Conservation (phyloP, 2,888 invertebrate species). For the Copidosoma aretas region DNA sequence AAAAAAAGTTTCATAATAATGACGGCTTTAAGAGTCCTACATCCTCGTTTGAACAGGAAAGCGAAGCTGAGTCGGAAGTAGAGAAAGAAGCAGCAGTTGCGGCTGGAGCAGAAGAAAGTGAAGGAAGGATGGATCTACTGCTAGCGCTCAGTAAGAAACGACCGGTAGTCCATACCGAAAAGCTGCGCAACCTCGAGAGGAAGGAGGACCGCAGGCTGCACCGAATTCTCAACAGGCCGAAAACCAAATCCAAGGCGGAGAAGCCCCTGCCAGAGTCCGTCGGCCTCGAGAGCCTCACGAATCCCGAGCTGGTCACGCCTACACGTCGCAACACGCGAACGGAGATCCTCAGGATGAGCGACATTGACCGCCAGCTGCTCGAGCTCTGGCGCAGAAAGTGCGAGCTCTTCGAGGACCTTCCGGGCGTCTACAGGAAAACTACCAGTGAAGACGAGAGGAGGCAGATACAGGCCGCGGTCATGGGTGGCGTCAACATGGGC, state of each 20-base stretch:
- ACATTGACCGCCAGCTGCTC: background rate
- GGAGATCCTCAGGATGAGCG: slow-evolving; percentile 19
- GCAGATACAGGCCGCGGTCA: background rate
- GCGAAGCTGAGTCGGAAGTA: too few relatives aligned
- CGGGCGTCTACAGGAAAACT: too few relatives aligned
- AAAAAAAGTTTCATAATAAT: too few relatives aligned
- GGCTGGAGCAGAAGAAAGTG: background rate
- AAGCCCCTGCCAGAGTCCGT: background rate
- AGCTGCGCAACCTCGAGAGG: slow-evolving; percentile 34
- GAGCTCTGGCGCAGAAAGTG: background rate
- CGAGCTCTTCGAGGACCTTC: background rate
- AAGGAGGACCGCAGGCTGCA: slow-evolving; percentile 35
- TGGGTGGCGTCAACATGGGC: background rate
- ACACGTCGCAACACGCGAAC: background rate
- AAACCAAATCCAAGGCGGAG: slow-evolving; percentile 42
- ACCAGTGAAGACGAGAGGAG: background rate
- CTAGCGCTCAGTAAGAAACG: slow-evolving; percentile 20
- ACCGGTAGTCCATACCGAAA: slow-evolving; percentile 42
- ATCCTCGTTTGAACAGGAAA: too few relatives aligned
- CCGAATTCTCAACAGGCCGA: slow-evolving; percentile 45
- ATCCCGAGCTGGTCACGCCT: slow-evolving; percentile 42
- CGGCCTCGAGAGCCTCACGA: slow-evolving; percentile 38
- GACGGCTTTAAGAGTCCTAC: too few relatives aligned
- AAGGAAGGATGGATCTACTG: background rate
- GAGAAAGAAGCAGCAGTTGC: too few relatives aligned